phyloP scores from a whole-genome alignment of 1,140 invertebrate species.

The Apis florea region DNA sequence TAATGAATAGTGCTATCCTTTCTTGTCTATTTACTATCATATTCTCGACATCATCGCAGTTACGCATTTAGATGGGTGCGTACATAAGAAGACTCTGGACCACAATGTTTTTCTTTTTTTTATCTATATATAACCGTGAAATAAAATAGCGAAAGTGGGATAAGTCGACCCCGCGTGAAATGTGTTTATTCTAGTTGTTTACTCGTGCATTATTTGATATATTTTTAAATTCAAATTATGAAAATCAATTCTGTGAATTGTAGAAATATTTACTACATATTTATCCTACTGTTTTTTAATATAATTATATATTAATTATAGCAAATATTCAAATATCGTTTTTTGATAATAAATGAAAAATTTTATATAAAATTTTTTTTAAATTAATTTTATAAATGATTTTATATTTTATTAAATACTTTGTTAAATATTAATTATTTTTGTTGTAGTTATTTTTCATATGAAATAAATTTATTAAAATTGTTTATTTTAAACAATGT shows the following conservation, averaged over 20 bases:
- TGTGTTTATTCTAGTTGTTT: conserved; percentile 44
- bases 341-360: background rate
- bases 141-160: conserved; percentile 22
- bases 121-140: conserved; percentile 33
- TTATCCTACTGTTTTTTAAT: background rate
- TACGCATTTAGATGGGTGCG: conserved; percentile 36
- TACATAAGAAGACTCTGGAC: conserved; percentile 17
- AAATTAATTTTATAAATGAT: too few relatives aligned
- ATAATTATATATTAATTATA: background rate
- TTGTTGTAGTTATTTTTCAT: conserved; percentile 5
- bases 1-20: conserved; percentile 21
- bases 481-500: conserved; percentile 23
- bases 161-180: conserved; percentile 35
- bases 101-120: conserved; percentile 24
- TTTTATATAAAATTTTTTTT: background rate
- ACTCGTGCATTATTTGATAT: conserved; percentile 33
- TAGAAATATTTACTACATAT: background rate
- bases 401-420: background rate
- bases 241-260: conserved; percentile 26
- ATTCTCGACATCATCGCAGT: conserved; percentile 14
- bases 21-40: conserved; percentile 37
- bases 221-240: conserved; percentile 41
- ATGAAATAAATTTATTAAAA: conserved; percentile 6
- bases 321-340: background rate
- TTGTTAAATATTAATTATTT: conserved; percentile 5